Base-by-base conservation (phyloP, 2,888 invertebrate species). In the Catocala sponsa region DNA sequence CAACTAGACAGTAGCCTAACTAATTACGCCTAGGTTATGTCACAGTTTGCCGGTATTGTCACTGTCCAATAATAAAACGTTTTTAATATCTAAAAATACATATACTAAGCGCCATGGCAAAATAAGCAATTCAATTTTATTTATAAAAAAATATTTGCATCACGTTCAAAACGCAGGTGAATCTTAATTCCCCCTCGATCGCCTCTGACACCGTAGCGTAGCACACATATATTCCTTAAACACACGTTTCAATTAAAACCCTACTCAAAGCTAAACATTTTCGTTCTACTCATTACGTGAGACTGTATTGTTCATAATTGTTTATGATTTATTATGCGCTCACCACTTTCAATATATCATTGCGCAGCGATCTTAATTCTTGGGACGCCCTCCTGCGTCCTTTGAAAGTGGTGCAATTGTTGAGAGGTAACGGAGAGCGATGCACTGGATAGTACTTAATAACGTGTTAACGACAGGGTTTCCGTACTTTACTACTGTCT, bases 301-400 rank as follows among this genome's bases (percentile, higher is more conserved):
- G 68, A 75, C 71, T 76, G 76, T 78, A 83, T 85, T 84, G 83
- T 86, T 86, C 82, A 85, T 86, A 87, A 89, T 88, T 86, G 81
- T 84, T 83, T 88, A 88, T 90, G 87, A 90, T 89, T 89, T 88
- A 89, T 85, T 79, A 79, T 80, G 74, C 79, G 80, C 81, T 85
- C 80, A 78, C 85, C 82, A 76, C 76, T 80, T 83, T 82, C 85
- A 85, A 90, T 90, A 90, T 88, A 89, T 89, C 88, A 88, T 68
- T 49, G 76, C 74, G 70, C 74, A 76, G 80, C 79, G 84, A 87
- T 89, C 87, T 90, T 90, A 90, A 88, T 90, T 87, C 88, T 79
- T 84, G 74, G 81, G 77, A 82, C 78, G 72, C 82, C 84, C 72
- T 69, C 66, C 75, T 72, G 73, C 68, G 72, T 77, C 72, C 80